phyloP scores from a whole-genome alignment of 1,140 invertebrate species.

The Diachasmimorpha longicaudata region DNA sequence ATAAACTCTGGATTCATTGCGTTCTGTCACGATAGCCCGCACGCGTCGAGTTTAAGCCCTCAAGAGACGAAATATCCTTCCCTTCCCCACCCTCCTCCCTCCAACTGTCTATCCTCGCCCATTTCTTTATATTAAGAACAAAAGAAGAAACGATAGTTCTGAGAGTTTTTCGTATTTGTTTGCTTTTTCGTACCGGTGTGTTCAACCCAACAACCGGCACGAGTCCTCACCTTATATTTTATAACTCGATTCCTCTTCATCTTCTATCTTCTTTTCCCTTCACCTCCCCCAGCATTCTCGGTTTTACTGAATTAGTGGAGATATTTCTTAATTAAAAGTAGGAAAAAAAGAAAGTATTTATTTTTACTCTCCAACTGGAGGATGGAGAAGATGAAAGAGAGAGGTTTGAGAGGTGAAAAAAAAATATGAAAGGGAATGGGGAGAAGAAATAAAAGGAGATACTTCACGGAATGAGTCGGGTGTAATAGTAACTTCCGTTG shows the following conservation, averaged over 20 bases:
- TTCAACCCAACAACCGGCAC: constrained; percentile 42
- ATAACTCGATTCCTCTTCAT: background rate
- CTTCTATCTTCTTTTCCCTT: background rate
- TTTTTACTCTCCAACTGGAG: background rate
- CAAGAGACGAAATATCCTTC: constrained; percentile 6
- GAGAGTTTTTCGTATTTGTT: constrained; percentile 24
- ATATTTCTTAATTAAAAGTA: constrained; percentile 1
- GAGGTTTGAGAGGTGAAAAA: background rate
- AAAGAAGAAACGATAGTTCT: constrained; percentile 25
- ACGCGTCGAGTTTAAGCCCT: constrained; percentile 21
- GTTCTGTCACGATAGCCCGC: constrained; percentile 43
- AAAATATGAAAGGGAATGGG: constrained; percentile 7
- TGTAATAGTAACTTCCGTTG: constrained; percentile 38
- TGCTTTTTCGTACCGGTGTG: constrained; percentile 24
- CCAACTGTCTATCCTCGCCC: background rate
- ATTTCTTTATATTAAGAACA: constrained; percentile 35
- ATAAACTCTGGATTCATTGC: constrained; percentile 37
- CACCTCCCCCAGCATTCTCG: background rate
- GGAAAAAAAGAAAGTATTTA: background rate
- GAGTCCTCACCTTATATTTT: constrained; percentile 13
- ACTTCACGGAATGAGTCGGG: background rate
- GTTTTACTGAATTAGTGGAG: constrained; percentile 5
- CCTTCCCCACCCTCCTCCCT: background rate
- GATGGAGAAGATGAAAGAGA: background rate
- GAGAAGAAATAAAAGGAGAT: background rate